phyloP scores from a whole-genome alignment of 2,888 invertebrate species.

The Archips crataeganus region DNA sequence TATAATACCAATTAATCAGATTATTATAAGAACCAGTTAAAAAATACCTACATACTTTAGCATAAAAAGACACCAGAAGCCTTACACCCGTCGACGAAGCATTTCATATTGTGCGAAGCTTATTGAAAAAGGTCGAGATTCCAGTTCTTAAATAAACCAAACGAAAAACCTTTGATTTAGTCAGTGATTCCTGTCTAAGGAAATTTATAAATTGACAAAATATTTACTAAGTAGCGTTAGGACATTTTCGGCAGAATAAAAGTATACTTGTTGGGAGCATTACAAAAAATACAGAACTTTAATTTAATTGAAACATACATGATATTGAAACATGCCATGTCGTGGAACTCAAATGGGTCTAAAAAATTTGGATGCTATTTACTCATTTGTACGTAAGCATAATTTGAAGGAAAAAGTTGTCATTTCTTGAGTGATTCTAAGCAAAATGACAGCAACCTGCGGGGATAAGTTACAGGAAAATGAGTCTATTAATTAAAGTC shows the following conservation, averaged over 20 bases:
- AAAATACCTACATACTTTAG: not conserved
- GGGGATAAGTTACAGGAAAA: too few relatives aligned
- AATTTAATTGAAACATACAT: too few relatives aligned
- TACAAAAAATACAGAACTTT: too few relatives aligned
- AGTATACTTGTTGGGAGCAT: not conserved
- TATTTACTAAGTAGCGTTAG: not conserved
- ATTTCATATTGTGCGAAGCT: not conserved
- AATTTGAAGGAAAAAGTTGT: too few relatives aligned
- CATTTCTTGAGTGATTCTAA: too few relatives aligned
- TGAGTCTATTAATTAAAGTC: too few relatives aligned
- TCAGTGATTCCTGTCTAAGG: not conserved
- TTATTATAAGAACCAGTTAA: not conserved
- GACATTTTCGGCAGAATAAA: not conserved
- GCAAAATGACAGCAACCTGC: too few relatives aligned
- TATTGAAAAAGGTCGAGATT: not conserved
- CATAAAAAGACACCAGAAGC: not conserved
- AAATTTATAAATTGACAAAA: not conserved
- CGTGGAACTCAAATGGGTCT: too few relatives aligned
- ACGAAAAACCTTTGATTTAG: constrained; percentile 5
- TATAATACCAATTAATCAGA: too few relatives aligned
- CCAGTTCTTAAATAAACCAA: not conserved
- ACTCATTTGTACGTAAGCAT: too few relatives aligned
- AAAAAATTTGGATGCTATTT: too few relatives aligned
- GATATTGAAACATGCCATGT: too few relatives aligned
- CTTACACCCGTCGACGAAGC: not conserved